These are phyloP conservation scores for Cerceris ruficornis DNA, from an alignment of 2,888 invertebrate genomes.

Conservation along the genomic window DNA sequence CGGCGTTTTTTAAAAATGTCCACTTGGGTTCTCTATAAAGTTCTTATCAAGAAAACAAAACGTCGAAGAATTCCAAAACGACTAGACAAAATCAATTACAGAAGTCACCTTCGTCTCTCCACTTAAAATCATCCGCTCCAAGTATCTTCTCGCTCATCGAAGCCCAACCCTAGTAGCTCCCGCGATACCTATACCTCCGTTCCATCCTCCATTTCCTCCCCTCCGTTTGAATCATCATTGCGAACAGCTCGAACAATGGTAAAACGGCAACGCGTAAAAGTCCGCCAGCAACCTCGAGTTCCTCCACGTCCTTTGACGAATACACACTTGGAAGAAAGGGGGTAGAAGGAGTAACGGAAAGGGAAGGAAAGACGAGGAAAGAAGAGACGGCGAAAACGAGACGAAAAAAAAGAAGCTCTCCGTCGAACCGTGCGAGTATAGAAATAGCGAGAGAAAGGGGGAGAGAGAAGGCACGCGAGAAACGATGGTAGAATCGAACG, in stretches of 20 bases:
- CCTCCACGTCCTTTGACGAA: conserved; percentile 12
- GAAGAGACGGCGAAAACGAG: not conserved
- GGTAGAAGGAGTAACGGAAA: not conserved
- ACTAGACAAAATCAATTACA: too few species aligned
- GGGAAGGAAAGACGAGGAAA: conserved; percentile 10
- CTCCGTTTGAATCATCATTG: not conserved
- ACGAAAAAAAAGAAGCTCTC: conserved; percentile 5
- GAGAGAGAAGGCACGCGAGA: conserved; percentile 11
- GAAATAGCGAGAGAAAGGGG: conserved; percentile 2
- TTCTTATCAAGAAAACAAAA: too few species aligned
- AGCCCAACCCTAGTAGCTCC: too few species aligned
- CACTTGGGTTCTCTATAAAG: too few species aligned
- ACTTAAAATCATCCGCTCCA: too few species aligned
- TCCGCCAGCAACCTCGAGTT: conserved; percentile 20
- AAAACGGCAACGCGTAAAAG: not conserved
- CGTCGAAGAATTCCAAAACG: too few species aligned
- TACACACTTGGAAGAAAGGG: not conserved
- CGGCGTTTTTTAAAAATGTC: too few species aligned
- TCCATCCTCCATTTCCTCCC: not conserved
- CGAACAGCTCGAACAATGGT: not conserved
- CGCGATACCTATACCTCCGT: not conserved
- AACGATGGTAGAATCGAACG: conserved; percentile 18
- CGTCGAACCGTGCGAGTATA: not conserved
- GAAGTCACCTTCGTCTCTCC: too few species aligned
- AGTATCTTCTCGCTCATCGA: too few species aligned